phyloP scores from a whole-genome alignment of 2,888 invertebrate genomes.

The Diabrotica balteata region DNA sequence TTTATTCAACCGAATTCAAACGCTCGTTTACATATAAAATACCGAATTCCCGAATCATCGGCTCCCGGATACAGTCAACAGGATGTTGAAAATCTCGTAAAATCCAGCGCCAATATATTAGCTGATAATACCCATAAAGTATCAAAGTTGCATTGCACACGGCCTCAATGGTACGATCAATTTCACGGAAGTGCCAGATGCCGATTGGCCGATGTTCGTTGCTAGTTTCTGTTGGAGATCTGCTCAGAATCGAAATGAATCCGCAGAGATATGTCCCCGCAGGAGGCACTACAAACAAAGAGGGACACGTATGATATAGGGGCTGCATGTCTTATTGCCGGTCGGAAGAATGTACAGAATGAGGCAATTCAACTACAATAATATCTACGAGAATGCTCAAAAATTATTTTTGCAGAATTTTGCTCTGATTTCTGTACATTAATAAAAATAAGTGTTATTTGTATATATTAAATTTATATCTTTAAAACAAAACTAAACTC shows the following conservation, averaged over 20 bases:
- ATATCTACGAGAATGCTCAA: no score
- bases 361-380: no score
- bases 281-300: neutral
- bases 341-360: no score
- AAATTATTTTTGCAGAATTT: no score
- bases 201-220: conserved; percentile 30
- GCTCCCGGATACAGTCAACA: conserved; percentile 24
- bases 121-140: conserved; percentile 43
- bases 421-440: no score
- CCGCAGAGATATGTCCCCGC: conserved; percentile 13
- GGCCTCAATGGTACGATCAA: conserved; percentile 43
- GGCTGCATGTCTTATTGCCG: no score
- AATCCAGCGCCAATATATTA: conserved; percentile 27
- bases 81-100: conserved; percentile 25
- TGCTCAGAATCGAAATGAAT: conserved; percentile 35
- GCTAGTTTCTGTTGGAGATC: conserved; percentile 19
- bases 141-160: conserved; percentile 44
- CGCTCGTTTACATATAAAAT: conserved; percentile 2
- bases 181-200: conserved; percentile 36
- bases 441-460: no score
- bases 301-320: no score
- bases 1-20: neutral
- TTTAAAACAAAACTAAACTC: no score
- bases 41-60: conserved; percentile 3
- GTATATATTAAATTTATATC: no score